Evolutionary conservation across 2,797 vertebrate genomes (phyloP).

Genomic region (Nothura maculosa): DNA sequence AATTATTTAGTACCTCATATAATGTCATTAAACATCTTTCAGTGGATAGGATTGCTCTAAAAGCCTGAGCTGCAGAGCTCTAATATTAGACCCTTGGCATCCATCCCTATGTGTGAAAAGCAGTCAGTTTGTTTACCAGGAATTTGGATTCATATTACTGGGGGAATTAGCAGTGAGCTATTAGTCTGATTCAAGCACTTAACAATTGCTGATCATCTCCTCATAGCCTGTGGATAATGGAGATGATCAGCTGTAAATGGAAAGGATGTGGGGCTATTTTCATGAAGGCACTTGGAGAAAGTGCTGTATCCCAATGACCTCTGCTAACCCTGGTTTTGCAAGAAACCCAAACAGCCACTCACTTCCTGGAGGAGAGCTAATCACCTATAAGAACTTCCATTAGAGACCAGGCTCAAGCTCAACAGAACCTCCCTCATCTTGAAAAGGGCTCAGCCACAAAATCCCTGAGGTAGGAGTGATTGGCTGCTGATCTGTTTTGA

Average conservation of each 20-base stretch:
- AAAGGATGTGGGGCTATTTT: constrained; percentile 69
- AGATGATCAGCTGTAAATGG: constrained; percentile 78
- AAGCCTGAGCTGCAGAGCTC: constrained; percentile 79
- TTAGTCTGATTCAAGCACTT: constrained; percentile 88
- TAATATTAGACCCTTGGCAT: constrained; percentile 83
- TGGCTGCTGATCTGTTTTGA: not conserved
- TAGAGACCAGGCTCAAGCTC: constrained; percentile 47
- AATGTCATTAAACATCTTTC: constrained; percentile 80
- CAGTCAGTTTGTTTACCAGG: constrained; percentile 85
- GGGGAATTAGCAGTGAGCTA: constrained; percentile 82
- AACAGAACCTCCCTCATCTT: not conserved
- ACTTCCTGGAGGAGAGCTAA: constrained; percentile 71
- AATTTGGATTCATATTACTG: constrained; percentile 85
- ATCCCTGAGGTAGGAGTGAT: constrained; percentile 35
- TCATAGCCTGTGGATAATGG: constrained; percentile 82
- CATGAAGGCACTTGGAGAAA: constrained; percentile 62
- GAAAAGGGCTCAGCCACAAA: constrained; percentile 36
- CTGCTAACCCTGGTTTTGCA: constrained; percentile 65
- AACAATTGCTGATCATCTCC: constrained; percentile 82
- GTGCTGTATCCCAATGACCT: constrained; percentile 55
- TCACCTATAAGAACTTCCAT: constrained; percentile 62
- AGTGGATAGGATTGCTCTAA: constrained; percentile 80
- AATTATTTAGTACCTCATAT: constrained; percentile 79
- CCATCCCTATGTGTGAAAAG: constrained; percentile 78
- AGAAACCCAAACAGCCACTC: constrained; percentile 54